Conservation (phyloP, 2,113 vertebrate genomes). For the Alaudala cheleensis region DNA sequence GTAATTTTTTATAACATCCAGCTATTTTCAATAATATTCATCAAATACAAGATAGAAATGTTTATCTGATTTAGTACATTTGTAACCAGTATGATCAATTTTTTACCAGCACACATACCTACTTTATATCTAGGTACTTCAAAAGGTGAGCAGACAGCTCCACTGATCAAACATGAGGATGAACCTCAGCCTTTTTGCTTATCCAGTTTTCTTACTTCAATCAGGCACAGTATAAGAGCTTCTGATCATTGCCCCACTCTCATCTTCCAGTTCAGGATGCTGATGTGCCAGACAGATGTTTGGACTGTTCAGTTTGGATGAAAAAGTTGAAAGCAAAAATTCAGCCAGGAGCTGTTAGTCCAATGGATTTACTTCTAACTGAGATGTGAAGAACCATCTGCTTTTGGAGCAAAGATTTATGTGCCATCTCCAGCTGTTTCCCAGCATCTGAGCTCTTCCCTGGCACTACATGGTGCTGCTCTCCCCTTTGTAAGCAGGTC, state of each 20-base stretch:
- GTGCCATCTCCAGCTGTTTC: background rate
- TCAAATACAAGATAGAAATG: background rate
- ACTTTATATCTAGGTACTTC: background rate
- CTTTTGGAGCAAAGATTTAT: background rate
- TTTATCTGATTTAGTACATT: background rate
- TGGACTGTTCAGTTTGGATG: background rate
- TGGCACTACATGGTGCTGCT: background rate
- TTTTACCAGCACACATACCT: background rate
- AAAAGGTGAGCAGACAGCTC: background rate
- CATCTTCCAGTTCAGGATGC: background rate
- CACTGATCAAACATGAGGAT: background rate
- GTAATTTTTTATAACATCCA: background rate
- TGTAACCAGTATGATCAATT: background rate
- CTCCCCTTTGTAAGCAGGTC: background rate
- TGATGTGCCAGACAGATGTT: background rate
- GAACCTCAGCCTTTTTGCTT: background rate
- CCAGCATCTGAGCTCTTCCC: background rate
- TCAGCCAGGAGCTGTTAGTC: background rate
- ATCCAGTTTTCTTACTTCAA: background rate
- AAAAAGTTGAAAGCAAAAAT: background rate
- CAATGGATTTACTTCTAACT: background rate
- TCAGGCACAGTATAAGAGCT: background rate
- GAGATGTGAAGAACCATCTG: background rate
- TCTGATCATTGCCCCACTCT: background rate
- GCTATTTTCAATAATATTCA: background rate